Evolutionary conservation across 2,888 invertebrate species (phyloP), one percentile per base, ranked within the genome.

Genomic region (Megastigmus dorsalis): DNA sequence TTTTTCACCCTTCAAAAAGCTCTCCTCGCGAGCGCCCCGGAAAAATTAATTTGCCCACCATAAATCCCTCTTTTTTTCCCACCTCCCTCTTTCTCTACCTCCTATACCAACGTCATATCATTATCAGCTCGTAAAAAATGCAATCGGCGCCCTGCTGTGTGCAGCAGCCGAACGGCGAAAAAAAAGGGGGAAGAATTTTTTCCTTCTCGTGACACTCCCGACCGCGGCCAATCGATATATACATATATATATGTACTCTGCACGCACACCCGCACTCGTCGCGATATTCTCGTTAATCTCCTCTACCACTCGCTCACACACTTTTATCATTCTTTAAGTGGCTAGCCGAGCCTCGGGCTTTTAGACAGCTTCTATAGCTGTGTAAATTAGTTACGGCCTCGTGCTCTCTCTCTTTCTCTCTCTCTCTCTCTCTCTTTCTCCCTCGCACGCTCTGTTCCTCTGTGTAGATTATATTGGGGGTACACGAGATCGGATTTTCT

Each of bases 331-430:
- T n/a, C 52, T 54, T 54, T 36, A 63, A 71, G 63, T 63, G 63
- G 63, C 28, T 13, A n/a, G 23, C 13, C 18, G 18, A 55, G 55
- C 55, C 30, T 33, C 45, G 28, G 30, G 71, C 70, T 71, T 63
- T 71, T 55, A 71, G 70, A 55, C 30, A 71, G 55, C 62, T 62
- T 50, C 20, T 41, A 33, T 30, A 55, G 18, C 63, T 48, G 38
- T 65, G 65, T 59, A 65, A 72, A 72, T 72, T 65, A 72, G 65
- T 65, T 65, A 65, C 65, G 33, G 65, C 7, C 1, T 55, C 36
- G 15, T 13, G 5, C 33, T 3, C 30, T 43, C 23, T 43, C 23
- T 43, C n/a, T 33, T 23, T 18, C 52, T 36, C 36, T n/a, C 18
- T 30, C n/a, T 1, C 45, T 18, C 45, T 23, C 33, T 23, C 48